Conservation (phyloP, 2,113 vertebrate genomes). For the Arenaria interpres region DNA sequence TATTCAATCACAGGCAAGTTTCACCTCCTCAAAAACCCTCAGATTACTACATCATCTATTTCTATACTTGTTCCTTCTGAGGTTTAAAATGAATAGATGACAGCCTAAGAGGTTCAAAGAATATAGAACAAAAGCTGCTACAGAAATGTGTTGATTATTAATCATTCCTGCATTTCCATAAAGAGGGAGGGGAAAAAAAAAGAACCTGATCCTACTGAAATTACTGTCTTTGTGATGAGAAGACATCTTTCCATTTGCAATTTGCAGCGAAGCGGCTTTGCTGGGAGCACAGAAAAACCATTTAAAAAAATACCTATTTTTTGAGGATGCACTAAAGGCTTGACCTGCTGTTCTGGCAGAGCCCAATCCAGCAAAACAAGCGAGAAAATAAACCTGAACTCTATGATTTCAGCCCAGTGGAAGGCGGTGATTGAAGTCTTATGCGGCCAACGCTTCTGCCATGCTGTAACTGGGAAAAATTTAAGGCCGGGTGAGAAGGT, state of each 20-base stretch:
- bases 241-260: not conserved
- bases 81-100: slow-evolving; percentile 30
- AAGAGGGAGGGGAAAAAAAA: not conserved
- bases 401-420: accelerated
- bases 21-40: not conserved
- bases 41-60: slow-evolving; percentile 12
- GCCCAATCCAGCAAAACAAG: not conserved
- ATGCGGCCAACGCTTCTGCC: accelerated
- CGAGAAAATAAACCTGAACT: not conserved
- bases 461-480: accelerated
- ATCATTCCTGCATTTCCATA: slow-evolving; percentile 23
- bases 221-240: not conserved
- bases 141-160: slow-evolving; percentile 51
- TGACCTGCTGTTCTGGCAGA: not conserved
- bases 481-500: not conserved
- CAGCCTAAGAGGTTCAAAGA: slow-evolving; percentile 44
- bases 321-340: not conserved
- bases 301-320: not conserved
- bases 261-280: not conserved
- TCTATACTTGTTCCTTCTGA: slow-evolving; percentile 3
- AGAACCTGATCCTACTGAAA: not conserved
- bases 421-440: accelerated
- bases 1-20: not conserved
- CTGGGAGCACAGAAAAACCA: not conserved
- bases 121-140: slow-evolving; percentile 29